Evolutionary conservation across 2,797 vertebrate genomes (phyloP), one percentile per base, ranked within the genome.

Genomic region (Knipowitschia caucasica): DNA sequence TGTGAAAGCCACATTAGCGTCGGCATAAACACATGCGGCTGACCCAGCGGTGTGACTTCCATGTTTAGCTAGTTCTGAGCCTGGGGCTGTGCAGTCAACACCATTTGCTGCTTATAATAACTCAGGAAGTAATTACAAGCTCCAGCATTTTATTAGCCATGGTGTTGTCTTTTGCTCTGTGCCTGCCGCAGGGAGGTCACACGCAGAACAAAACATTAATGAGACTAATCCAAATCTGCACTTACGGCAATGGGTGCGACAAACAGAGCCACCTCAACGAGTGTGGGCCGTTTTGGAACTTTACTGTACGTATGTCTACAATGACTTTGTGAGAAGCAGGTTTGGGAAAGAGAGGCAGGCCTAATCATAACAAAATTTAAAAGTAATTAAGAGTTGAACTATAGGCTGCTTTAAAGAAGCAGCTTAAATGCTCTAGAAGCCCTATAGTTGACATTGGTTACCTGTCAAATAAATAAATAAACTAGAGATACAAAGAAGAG

Each of bases 101-200:
- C 64, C 65, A 69, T 56, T 31, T 71, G 64, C 40, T 21, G 43
- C 52, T 75, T 69, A 64, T 58, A 73, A 79, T 81, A 69, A 38
- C 67, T 59, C 42, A 80, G 47, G 66, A 72, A 67, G 65, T 50
- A 67, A 77, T 78, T 71, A 70, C 50, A 67, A 40, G 34, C 73
- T 59, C 58, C 73, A 64, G 3, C 47, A 67, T 75, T 69, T 85
- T 79, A 78, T 77, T 78, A 80, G 50, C 69, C 59, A 74, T 69
- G 54, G 42, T 67, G 64, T 26, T 64, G 59, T 20, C 45, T 73
- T 8, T 63, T 61, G 53, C 35, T 17, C 61, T 77, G 84, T 72
- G 38, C 54, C 64, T 61, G 43, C 75, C 9, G 53, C 1, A 66
- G 51, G 79, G 72, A 11, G 53, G 21, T 63, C 66, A 80, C 73